Conservation (phyloP, 2,797 vertebrate genomes). For the Acrossocheilus fasciatus region DNA sequence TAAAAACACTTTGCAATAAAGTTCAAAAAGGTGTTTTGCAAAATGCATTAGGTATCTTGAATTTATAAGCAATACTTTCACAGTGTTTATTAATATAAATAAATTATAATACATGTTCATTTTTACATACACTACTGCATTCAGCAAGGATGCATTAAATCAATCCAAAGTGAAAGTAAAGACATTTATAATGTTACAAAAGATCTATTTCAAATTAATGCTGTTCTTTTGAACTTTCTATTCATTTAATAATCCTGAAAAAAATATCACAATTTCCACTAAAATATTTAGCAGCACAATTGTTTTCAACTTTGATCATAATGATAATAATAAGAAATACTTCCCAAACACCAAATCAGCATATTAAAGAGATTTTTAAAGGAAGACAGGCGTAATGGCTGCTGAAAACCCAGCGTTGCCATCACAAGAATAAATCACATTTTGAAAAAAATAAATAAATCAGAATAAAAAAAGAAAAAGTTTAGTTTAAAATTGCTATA, state of each 20-base stretch:
- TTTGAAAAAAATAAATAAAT: background rate
- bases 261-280: background rate
- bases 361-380: background rate
- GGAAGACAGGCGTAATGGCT: background rate
- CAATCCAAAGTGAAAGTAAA: background rate
- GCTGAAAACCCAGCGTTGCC: background rate
- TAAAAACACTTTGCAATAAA: background rate
- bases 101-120: background rate
- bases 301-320: background rate
- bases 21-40: background rate
- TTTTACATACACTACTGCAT: background rate
- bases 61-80: background rate
- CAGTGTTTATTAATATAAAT: background rate
- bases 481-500: background rate
- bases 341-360: background rate
- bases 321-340: background rate
- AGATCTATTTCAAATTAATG: background rate
- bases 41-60: background rate
- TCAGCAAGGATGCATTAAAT: background rate
- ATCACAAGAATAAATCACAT: background rate
- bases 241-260: background rate
- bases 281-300: background rate
- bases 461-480: background rate
- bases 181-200: background rate
- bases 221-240: background rate